Evolutionary conservation across 2,797 vertebrate genomes (phyloP), one percentile per base, ranked within the genome.

Genomic region (Linurgus olivaceus): DNA sequence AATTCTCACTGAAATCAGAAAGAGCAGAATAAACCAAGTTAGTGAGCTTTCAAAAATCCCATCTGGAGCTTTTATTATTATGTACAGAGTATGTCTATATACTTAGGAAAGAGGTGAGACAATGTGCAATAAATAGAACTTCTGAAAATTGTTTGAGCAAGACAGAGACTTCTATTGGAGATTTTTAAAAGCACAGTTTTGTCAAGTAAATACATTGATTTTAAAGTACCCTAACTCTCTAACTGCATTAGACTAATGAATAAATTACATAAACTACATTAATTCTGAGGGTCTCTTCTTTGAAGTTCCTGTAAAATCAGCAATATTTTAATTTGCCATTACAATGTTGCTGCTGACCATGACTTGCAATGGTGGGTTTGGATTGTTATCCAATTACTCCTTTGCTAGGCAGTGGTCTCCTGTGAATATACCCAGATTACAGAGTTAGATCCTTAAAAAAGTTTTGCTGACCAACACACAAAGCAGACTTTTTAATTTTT

Each of bases 301-400:
- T 55, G 37, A 81, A 90, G 48, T 88, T 86, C 6, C 61, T 86
- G 57, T 94, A 86, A 93, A 83, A 80, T 91, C 85, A 89, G 48
- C 68, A 88, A 10, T 73, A 40, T 40, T 91, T 93, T 44, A 65
- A 74, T 96, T 95, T 94, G 21, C 35, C 33, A 25, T 89, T 88
- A 33, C 63, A 67, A 8, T 35, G 29, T 76, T 90, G 73, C 62
- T 65, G 57, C 52, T 71, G 52, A 65, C 71, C 51, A 37, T 81
- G 71, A 48, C 35, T 86, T 81, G 48, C 0, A 26, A 1, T 37
- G 40, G 17, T 71, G 24, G 4, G 10, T 54, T 42, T 37, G 40
- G 31, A 59, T 48, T 81, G 38, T 65, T 86, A n/a, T 76, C 38
- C 23, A 50, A 11, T 81, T 91, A 81, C 21, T 87, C 28, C 33